Base-by-base conservation (phyloP, 2,888 invertebrate species). In the Hydrotaea diabolus region DNA sequence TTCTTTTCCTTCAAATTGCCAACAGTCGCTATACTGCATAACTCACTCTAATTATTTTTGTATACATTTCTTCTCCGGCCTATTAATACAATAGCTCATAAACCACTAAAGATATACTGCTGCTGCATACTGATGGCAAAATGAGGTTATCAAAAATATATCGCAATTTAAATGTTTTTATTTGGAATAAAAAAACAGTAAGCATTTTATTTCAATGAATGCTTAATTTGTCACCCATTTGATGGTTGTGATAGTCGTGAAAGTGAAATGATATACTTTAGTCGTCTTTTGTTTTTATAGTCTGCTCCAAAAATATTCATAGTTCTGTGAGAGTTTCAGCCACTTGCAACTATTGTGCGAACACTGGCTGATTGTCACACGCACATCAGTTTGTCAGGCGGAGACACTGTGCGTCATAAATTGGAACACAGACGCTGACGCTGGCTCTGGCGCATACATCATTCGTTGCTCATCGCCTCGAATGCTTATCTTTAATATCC, bases 161-260 rank as follows among this genome's bases (percentile, higher is more conserved):
- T 31, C 15, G n/a, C 9, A 8, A 2, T n/a, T 23, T 69, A 69
- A 69, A 21, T 15, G 69, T 23, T 69, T 69, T 46, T 4, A 46
- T 69, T 69, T 46, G 5, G 23, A 69, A 69, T 15, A 46, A 69
- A 66, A 8, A 17, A 11, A 13, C 69, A 46, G 2, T 46, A 13
- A 21, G 13, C 69, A 69, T 69, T 69, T 69, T 69, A 69, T 46
- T 69, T 69, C 69, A 69, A 69, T 69, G 69, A 69, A 43, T 23
- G 46, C 39, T 69, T 69, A 69, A 69, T 69, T 69, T 69, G 69
- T 69, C 69, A 69, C 43, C 69, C 69, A 69, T 69, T 69, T 69
- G 69, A 46, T 46, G 39, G 46, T 23, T 7, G 69, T 23, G 69
- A 43, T 69, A 46, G 69, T 69, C 46, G 39, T 69, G 39, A 21